Evolutionary conservation across 2,888 invertebrate genomes (phyloP), one percentile per base, ranked within the genome.

Genomic region (Boloria euphrosyne): DNA sequence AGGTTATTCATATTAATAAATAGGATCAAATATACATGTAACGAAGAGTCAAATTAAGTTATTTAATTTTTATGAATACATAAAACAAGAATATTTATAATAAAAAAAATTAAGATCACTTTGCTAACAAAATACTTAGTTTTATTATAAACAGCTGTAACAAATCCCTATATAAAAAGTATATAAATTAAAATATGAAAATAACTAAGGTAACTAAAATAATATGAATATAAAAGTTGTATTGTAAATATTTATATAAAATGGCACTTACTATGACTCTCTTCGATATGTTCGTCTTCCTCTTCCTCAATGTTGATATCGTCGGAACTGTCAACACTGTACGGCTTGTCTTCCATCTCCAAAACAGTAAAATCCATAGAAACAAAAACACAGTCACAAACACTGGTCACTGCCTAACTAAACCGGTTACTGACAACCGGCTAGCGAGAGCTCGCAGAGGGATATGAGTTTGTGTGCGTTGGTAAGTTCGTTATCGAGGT

Each of bases 341-440:
- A 91, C 65, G 89, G 86, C 76, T 90, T 92, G 76, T 92, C 91
- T 86, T 92, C 92, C 92, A 92, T 92, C 80, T 87, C 84, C 85
- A 86, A 80, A 73, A 76, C 80, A 76, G 76, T 77, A 79, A 81
- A 81, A 86, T 87, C 85, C 85, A 86, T 85, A 79, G 78, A 82
- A 81, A 82, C 82, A 80, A 73, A 67, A 68, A 68, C 83, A 84
- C 90, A 89, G 81, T 81, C 86, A 88, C 85, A 81, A 74, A 73
- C 75, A 81, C 82, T 81, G 83, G 78, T 86, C 84, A 74, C 85
- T 83, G 84, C 84, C 86, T 84, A 78, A 74, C 79, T 80, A 86
- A 90, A 91, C 92, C 86, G 90, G 91, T 90, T 89, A 83, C 85
- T 86, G 87, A 90, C 90, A 89, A 90, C 91, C 89, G 85, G 88